Base-by-base conservation (phyloP, 2,888 invertebrate species). In the Agrochola lychnidis region DNA sequence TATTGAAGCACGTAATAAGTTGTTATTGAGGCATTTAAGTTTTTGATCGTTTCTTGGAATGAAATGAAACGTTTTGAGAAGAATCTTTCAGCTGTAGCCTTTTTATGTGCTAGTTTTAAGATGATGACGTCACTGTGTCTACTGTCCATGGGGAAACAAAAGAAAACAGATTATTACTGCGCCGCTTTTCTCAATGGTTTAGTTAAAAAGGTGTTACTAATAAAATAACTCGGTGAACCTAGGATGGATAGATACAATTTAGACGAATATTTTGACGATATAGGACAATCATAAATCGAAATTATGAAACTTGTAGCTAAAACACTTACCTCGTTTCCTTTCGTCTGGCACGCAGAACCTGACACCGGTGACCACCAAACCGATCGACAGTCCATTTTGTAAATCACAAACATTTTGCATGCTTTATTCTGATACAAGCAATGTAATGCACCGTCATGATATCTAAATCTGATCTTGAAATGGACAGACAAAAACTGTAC, bases 401-500 rank as follows among this genome's bases (percentile, higher is more conserved):
- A 61, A 56, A 80, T 56, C 19, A 22, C 10, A 48, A 75, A 62
- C 36, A 69, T 74, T 68, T 74, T 61, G 57, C 68, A 53, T 25
- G 30, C 19, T 61, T 61, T 22, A 70, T 56, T 73, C 48, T 61
- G 78, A 53, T 68, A 74, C 14, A 71, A 53, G 66, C 74, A 68
- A 69, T 74, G 63, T 70, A 40, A 78, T 78, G 73, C 70, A 68
- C 53, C 61, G 64, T 68, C 69, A 81, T 64, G 70, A 83, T 78
- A 64, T 71, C 78, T 73, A 75, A 83, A 78, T 86, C 70, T 42
- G 74, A 75, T 78, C 76, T 80, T 71, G 56, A 67, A 78, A 64
- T 62, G 53, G n/a, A 73, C 62, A 68, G 51, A 72, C 73, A 86
- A 82, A 85, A 80, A 82, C 82, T 66, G 48, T n/a, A 76, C 73